These are phyloP conservation scores for Microcebus jonahi DNA, from an alignment of 2,113 vertebrate species.

Conservation along the genomic window DNA sequence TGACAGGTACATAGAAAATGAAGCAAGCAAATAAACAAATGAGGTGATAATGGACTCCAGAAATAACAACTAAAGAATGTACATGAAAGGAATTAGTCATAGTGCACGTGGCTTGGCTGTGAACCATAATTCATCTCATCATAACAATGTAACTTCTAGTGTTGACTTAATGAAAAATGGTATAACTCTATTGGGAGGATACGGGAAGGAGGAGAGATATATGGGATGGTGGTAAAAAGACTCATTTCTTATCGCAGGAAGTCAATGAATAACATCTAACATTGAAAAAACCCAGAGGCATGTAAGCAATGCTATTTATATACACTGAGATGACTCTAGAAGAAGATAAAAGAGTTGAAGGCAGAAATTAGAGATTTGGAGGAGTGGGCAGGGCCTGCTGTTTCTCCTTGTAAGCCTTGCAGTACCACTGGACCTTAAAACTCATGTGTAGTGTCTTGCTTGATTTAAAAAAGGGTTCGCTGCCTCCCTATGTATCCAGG, in stretches of 20 bases:
- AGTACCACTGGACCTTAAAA: neutral
- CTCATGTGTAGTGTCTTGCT: neutral
- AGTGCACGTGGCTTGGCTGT: neutral
- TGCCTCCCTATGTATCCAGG: neutral
- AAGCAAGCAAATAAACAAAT: neutral
- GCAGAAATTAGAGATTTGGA: neutral
- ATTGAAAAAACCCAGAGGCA: neutral
- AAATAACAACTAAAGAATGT: neutral
- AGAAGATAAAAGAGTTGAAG: neutral
- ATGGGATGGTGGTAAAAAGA: neutral
- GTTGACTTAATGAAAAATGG: neutral
- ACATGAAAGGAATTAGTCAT: neutral
- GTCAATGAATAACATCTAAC: neutral
- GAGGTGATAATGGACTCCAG: neutral
- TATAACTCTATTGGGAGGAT: neutral
- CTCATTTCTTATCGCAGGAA: conserved; percentile 12
- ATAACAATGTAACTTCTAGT: neutral
- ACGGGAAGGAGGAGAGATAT: neutral
- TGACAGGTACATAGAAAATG: neutral
- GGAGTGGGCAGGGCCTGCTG: neutral
- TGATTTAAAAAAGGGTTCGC: neutral
- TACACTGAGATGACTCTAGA: neutral
- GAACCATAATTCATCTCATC: neutral
- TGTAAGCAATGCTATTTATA: neutral
- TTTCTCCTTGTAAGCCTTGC: neutral